Evolutionary conservation across 2,113 vertebrate species (phyloP).

Genomic region (Athene noctua): DNA sequence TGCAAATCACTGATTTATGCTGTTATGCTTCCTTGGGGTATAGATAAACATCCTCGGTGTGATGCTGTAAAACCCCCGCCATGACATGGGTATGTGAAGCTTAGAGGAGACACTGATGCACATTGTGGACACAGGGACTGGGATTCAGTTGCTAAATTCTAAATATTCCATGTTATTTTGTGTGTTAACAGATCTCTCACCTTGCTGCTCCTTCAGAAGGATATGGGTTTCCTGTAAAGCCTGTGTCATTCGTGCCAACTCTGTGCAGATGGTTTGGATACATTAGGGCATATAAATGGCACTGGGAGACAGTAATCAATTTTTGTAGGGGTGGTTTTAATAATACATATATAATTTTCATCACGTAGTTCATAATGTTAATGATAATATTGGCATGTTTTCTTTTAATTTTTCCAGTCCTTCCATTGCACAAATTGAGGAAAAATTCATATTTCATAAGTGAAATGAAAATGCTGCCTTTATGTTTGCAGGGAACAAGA

Average conservation of each 20-base stretch:
- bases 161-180: neutral
- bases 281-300: neutral
- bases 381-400: neutral
- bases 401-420: neutral
- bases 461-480: neutral
- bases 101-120: neutral
- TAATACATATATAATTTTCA: neutral
- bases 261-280: neutral
- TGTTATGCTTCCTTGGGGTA: neutral
- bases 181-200: neutral
- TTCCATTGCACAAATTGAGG: neutral
- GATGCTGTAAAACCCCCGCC: neutral
- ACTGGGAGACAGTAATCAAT: neutral
- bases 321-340: neutral
- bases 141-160: neutral
- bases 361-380: neutral
- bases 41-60: neutral
- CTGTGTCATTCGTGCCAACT: neutral
- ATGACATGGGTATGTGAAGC: neutral
- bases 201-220: neutral
- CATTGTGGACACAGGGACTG: neutral
- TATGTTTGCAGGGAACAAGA: neutral
- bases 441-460: neutral
- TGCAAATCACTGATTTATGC: neutral
- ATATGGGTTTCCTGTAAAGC: neutral